Conservation (phyloP, 2,797 vertebrate genomes). For the Malurus splendens region DNA sequence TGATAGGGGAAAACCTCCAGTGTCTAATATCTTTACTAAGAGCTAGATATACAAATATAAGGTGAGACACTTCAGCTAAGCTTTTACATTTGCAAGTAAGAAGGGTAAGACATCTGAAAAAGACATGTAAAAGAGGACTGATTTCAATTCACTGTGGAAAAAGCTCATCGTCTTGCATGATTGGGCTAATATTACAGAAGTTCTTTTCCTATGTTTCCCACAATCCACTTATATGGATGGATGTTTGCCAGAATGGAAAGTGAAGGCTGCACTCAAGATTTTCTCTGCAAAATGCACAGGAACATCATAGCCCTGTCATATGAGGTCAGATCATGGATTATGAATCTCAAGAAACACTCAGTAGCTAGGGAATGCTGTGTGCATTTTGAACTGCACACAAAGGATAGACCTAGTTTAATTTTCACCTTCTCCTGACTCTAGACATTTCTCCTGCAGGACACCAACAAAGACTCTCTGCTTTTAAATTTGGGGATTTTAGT, state of each 20-base stretch:
- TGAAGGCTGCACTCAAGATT: not conserved
- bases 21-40: not conserved
- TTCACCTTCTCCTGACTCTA: not conserved
- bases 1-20: not conserved
- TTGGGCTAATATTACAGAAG: not conserved
- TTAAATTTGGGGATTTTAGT: not conserved
- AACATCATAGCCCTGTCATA: rapidly evolving
- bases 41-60: not conserved
- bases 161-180: not conserved
- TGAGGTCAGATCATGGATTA: not conserved
- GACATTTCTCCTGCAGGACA: not conserved
- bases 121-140: not conserved
- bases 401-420: not conserved
- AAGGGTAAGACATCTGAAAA: not conserved
- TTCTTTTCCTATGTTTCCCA: not conserved
- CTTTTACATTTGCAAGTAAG: not conserved
- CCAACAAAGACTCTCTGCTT: not conserved
- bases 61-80: not conserved
- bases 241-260: not conserved
- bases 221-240: not conserved
- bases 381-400: not conserved
- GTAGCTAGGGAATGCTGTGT: not conserved
- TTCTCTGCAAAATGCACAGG: not conserved
- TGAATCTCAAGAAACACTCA: not conserved
- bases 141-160: not conserved